Evolutionary conservation across 2,113 vertebrate genomes (phyloP).

Genomic region (Takifugu flavidus): DNA sequence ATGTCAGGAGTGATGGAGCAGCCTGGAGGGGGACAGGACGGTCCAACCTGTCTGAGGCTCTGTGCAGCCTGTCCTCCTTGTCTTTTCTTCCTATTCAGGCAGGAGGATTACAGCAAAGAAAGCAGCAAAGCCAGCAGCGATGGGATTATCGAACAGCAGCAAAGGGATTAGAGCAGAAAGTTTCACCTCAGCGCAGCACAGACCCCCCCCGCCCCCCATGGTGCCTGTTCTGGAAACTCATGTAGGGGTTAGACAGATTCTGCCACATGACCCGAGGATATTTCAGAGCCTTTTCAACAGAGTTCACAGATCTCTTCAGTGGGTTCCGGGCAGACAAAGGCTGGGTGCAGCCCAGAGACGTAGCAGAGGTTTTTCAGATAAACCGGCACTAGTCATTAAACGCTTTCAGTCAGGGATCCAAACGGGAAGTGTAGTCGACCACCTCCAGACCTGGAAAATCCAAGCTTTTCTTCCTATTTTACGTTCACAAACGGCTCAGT

Average conservation of each 20-base stretch:
- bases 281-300: conserved; percentile 11
- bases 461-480: conserved; percentile 18
- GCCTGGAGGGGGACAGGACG: conserved; percentile 26
- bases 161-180: conserved; percentile 55
- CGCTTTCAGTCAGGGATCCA: conserved; percentile 19
- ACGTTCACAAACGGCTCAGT: no score
- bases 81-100: conserved; percentile 48
- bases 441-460: conserved; percentile 18
- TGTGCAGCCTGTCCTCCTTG: conserved; percentile 28
- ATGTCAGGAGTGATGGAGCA: conserved; percentile 28
- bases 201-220: conserved; percentile 7
- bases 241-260: conserved; percentile 23
- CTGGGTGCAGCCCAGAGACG: conserved; percentile 7
- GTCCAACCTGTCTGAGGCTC: conserved; percentile 37
- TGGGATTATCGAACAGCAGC: conserved; percentile 56
- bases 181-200: conserved; percentile 47
- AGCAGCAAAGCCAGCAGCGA: conserved; percentile 55
- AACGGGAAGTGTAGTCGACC: conserved; percentile 24
- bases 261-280: conserved; percentile 12
- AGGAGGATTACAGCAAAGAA: conserved; percentile 58
- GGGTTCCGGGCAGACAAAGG: conserved; percentile 4
- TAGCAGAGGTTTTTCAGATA: conserved; percentile 29
- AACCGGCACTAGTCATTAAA: conserved; percentile 28
- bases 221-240: conserved; percentile 32
- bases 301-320: no score